phyloP scores from a whole-genome alignment of 23 tunicate species.

The Corella eumyota region DNA sequence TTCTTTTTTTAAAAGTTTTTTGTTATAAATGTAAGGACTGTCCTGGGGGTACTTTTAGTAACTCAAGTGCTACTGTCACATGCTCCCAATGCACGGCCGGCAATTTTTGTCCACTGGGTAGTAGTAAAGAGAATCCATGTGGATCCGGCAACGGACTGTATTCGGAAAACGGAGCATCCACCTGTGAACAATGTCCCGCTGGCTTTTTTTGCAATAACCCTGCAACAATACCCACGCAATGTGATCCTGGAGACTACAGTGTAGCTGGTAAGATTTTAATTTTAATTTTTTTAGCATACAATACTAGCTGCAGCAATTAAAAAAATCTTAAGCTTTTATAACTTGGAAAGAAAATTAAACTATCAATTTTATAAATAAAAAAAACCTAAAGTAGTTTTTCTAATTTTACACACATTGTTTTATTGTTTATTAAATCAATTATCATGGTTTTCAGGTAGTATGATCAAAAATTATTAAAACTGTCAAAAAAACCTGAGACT shows the following conservation, averaged over 20 bases:
- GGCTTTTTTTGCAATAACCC: constrained; percentile 45
- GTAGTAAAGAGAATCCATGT: constrained; percentile 20
- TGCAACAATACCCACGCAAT: constrained; percentile 13
- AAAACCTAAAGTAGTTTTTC: no score
- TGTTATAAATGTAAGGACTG: constrained; percentile 53
- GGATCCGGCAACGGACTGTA: constrained; percentile 42
- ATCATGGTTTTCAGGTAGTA: no score
- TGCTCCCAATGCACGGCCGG: constrained; percentile 69
- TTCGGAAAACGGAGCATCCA: constrained; percentile 13
- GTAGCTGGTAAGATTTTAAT: constrained; percentile 9
- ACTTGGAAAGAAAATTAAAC: no score
- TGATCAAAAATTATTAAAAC: no score
- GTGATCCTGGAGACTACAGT: constrained; percentile 49
- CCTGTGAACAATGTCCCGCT: constrained; percentile 48
- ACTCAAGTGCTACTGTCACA: constrained; percentile 12
- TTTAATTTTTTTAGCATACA: no score
- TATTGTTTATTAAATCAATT: no score
- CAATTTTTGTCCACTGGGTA: constrained; percentile 56
- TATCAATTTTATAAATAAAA: no score
- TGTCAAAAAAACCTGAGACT: no score
- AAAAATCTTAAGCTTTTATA: no score
- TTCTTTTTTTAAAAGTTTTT: no score
- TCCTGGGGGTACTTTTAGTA: constrained; percentile 43
- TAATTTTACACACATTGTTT: not conserved
- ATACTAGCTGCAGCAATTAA: no score